phyloP scores from a whole-genome alignment of 2,888 invertebrate genomes.

The Didymodactylos carnosus region DNA sequence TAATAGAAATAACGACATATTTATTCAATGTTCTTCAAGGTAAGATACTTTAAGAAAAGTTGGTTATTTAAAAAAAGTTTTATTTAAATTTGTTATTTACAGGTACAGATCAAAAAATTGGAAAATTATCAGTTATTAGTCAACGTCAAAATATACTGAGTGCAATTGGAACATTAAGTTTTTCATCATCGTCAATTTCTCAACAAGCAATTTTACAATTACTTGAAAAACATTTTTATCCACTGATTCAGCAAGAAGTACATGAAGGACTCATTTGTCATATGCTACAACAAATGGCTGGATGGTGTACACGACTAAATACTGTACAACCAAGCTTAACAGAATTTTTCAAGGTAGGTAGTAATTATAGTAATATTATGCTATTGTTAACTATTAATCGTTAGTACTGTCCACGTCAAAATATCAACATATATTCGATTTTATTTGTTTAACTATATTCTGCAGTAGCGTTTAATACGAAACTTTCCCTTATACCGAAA shows the following conservation, averaged over 20 bases:
- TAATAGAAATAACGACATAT: background rate
- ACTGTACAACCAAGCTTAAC: background rate
- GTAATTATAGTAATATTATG: background rate
- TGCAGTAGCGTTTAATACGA: no score
- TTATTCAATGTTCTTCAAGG: slow-evolving; percentile 1
- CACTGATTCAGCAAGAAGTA: background rate
- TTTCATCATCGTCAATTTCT: background rate
- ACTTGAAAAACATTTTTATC: background rate
- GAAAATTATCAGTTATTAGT: background rate
- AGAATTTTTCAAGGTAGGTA: background rate
- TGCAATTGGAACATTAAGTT: slow-evolving; percentile 2
- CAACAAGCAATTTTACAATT: background rate
- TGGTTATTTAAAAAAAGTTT: background rate
- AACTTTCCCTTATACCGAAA: no score
- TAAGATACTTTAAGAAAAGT: background rate
- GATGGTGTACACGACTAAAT: background rate
- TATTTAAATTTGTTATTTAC: background rate
- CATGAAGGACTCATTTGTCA: background rate
- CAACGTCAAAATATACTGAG: slow-evolving; percentile 1
- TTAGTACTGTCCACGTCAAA: no score
- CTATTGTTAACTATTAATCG: no score
- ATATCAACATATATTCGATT: no score
- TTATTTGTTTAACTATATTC: no score
- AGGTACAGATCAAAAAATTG: background rate
- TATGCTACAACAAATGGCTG: background rate